Evolutionary conservation across 2,113 vertebrate genomes (phyloP).

Genomic region (Poeciliopsis retropinna): DNA sequence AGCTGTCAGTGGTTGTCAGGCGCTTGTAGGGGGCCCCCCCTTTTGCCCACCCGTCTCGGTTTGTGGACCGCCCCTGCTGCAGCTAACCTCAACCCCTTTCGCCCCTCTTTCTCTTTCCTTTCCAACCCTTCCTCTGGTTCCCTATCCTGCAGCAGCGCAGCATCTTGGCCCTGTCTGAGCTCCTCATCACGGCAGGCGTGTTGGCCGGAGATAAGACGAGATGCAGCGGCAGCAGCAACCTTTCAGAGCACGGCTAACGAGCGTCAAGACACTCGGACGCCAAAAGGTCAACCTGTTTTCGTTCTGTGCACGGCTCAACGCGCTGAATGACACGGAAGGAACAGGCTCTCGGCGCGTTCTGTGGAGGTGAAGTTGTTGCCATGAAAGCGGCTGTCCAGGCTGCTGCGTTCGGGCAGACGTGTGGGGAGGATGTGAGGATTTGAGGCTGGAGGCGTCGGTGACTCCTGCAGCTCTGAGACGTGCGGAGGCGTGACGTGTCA

Average conservation of each 20-base stretch:
- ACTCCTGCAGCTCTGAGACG: background rate
- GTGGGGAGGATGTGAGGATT: conserved; percentile 27
- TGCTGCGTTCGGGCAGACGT: conserved; percentile 48
- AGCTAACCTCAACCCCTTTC: conserved; percentile 24
- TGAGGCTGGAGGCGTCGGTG: conserved; percentile 26
- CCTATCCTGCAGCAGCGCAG: conserved; percentile 16
- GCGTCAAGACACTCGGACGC: background rate
- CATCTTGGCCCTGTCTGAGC: conserved; percentile 44
- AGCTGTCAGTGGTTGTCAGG: conserved; percentile 68
- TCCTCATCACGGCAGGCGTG: conserved; percentile 53
- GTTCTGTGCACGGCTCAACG: conserved; percentile 36
- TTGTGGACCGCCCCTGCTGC: conserved; percentile 37
- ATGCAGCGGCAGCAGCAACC: conserved; percentile 41
- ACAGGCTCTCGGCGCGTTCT: conserved; percentile 18
- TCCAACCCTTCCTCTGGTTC: conserved; percentile 22
- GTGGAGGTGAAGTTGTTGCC: conserved; percentile 4
- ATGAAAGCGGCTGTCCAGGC: conserved; percentile 29
- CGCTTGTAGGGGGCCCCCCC: conserved; percentile 10
- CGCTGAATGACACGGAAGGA: conserved; percentile 26
- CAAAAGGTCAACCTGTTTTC: conserved; percentile 10
- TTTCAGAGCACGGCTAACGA: conserved; percentile 8
- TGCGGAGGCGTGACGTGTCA: conserved; percentile 6
- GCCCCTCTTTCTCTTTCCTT: conserved; percentile 8
- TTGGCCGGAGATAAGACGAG: conserved; percentile 70
- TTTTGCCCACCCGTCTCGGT: conserved; percentile 21